Evolutionary conservation across 2,888 invertebrate genomes (phyloP).

Genomic region (Eustalomyia histrio): DNA sequence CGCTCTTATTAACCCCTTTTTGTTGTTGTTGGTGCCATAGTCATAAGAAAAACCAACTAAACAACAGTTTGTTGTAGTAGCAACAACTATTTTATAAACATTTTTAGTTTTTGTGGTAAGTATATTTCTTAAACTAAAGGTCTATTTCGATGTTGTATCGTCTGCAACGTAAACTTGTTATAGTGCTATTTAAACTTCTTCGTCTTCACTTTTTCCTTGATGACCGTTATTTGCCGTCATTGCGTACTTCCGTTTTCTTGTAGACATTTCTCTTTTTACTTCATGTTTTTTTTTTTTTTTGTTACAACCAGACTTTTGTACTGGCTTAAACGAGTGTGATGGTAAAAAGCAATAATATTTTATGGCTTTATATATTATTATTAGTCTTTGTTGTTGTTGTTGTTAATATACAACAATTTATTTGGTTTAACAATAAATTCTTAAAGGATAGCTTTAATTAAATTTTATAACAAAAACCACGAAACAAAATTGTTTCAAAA

Average conservation of each 20-base stretch:
- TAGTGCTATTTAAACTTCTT: not conserved
- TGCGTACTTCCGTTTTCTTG: conserved; percentile 63
- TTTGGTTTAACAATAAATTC: not conserved
- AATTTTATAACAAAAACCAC: too few species aligned
- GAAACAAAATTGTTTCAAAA: too few species aligned
- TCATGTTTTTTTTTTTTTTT: not conserved
- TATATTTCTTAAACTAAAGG: not conserved
- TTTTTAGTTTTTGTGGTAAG: not conserved
- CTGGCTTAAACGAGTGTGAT: conserved; percentile 28
- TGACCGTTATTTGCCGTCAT: conserved; percentile 49
- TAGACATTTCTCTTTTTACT: conserved; percentile 49
- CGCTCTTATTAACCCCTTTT: conserved; percentile 57
- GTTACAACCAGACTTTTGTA: conserved; percentile 11
- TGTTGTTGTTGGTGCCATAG: too few species aligned
- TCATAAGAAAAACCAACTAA: not conserved
- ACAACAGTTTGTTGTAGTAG: too few species aligned
- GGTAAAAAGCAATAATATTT: conserved; percentile 50
- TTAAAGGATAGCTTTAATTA: not conserved
- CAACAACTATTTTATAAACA: not conserved
- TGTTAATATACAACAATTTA: conserved; percentile 43
- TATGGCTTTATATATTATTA: conserved; percentile 54
- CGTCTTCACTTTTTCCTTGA: conserved; percentile 31
- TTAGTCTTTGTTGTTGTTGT: conserved; percentile 23
- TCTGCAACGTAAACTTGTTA: not conserved
- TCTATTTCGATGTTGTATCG: conserved; percentile 17